Base-by-base conservation (phyloP, 2,113 vertebrate species). In the Emydocephalus ijimae region DNA sequence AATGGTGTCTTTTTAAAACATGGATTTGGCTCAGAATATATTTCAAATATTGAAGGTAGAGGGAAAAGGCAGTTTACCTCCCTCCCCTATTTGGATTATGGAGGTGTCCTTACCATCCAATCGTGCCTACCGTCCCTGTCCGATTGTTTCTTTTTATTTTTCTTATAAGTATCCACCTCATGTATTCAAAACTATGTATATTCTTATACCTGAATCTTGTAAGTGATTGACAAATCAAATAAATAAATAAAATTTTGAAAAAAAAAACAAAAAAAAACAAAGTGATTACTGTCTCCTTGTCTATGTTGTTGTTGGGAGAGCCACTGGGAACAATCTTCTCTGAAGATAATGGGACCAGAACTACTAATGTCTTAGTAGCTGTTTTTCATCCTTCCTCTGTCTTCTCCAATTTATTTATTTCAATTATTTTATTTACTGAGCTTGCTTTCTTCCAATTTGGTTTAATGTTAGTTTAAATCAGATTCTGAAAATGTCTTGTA, bases 401-500 rank as follows among this genome's bases (percentile, higher is more conserved):
- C 24, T 39, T 54, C 56, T 2, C 5, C 85, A 48, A 45, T 89
- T 93, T 0, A 23, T 50, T 6, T 50, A 52, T 87, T 50, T 87
- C 54, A 23, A 92, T 26, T 91, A 74, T 74, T 34, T 74, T 74
- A 74, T 74, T 74, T 74, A 74, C 69, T 15, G 15, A 39, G 69
- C 18, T 2, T 52, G 6, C 2, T 48, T 48, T 20, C 26, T 24
- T 23, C 45, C 24, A 59, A 26, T 14, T 4, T 85, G 88, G 43
- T 29, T 91, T 89, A 43, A 55, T 91, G 69, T 39, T 10, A 92
- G 90, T 26, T 43, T 57, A 20, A 69, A 1, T 61, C 92, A 91
- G 34, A 43, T 55, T 92, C 56, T 88, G 56, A 91, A 88, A 39
- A 85, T 57, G 93, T 54, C 89, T 89, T 91, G 85, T 92, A 85